Evolutionary conservation across 2,888 invertebrate species (phyloP).

Genomic region (Erebia aethiops): DNA sequence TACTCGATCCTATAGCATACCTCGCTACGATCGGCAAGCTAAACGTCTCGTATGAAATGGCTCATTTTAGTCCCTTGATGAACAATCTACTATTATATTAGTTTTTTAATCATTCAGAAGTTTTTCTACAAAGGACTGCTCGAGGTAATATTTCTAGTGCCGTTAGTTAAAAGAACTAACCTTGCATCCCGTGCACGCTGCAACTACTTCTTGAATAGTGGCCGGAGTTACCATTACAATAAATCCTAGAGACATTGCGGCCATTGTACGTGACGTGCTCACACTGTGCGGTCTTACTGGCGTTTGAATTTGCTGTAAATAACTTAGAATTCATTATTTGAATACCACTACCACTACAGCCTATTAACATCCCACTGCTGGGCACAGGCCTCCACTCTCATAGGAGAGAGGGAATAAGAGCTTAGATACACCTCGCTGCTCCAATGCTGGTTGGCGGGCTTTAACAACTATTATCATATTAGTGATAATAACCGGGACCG

Average conservation of each 20-base stretch:
- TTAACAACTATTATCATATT: too few species aligned
- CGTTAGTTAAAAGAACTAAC: slow-evolving; percentile 52
- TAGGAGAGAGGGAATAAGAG: too few species aligned
- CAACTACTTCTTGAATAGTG: slow-evolving; percentile 95
- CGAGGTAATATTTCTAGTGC: background rate
- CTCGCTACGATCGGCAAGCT: too few species aligned
- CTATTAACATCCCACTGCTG: too few species aligned
- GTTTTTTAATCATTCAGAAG: background rate
- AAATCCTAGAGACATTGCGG: slow-evolving; percentile 95
- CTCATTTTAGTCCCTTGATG: too few species aligned
- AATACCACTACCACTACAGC: background rate
- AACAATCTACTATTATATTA: too few species aligned
- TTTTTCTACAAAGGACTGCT: background rate
- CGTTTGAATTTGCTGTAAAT: slow-evolving; percentile 61
- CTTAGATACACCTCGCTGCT: too few species aligned
- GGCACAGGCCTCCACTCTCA: too few species aligned
- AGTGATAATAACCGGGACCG: too few species aligned
- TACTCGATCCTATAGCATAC: too few species aligned
- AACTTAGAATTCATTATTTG: slow-evolving; percentile 2
- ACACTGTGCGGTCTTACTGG: slow-evolving; percentile 88
- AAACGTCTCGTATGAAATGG: too few species aligned
- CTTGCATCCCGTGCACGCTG: slow-evolving; percentile 94
- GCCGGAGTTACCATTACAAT: slow-evolving; percentile 96
- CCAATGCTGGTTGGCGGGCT: too few species aligned
- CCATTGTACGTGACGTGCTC: slow-evolving; percentile 93